Percentiles rank a stretch among this genome's conserved stretches.
phyloP scores from a whole-genome alignment of 2,113 vertebrate genomes.

The Semnopithecus entellus region DNA sequence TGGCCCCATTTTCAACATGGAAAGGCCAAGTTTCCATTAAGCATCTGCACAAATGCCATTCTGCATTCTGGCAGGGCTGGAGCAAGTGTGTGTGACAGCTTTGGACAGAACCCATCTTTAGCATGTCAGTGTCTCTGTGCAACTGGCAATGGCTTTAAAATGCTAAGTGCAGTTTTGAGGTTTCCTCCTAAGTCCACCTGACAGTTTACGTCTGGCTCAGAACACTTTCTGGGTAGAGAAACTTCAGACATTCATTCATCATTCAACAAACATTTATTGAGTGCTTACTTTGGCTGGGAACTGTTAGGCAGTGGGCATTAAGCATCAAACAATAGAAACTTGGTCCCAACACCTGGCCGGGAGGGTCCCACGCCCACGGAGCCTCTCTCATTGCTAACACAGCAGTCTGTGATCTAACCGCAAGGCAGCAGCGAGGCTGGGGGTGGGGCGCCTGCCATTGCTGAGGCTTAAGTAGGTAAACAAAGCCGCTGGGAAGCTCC shows the following conservation, averaged over 20 bases:
- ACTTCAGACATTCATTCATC: not conserved
- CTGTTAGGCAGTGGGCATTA: not conserved
- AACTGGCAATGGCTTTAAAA: conserved; percentile 32
- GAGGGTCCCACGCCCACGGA: too few relatives aligned
- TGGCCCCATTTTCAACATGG: not conserved
- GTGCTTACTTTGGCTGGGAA: not conserved
- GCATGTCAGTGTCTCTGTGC: not conserved
- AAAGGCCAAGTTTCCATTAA: conserved; percentile 1
- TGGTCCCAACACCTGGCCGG: not conserved
- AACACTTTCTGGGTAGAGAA: not conserved
- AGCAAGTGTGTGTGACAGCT: not conserved
- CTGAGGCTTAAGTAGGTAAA: too few relatives aligned
- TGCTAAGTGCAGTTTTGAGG: not conserved
- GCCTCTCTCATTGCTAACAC: too few relatives aligned
- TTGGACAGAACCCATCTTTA: conserved; percentile 27
- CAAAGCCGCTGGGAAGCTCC: too few relatives aligned
- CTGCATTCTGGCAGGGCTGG: not conserved
- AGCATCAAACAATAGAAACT: not conserved
- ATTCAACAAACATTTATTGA: not conserved
- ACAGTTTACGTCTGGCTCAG: not conserved
- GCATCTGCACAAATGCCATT: not conserved
- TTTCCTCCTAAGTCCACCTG: not conserved
- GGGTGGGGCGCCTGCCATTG: too few relatives aligned
- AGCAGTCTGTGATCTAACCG: too few relatives aligned
- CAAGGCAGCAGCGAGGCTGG: too few relatives aligned